Base-by-base conservation (phyloP, 2,888 invertebrate genomes). In the Chironomus riparius region DNA sequence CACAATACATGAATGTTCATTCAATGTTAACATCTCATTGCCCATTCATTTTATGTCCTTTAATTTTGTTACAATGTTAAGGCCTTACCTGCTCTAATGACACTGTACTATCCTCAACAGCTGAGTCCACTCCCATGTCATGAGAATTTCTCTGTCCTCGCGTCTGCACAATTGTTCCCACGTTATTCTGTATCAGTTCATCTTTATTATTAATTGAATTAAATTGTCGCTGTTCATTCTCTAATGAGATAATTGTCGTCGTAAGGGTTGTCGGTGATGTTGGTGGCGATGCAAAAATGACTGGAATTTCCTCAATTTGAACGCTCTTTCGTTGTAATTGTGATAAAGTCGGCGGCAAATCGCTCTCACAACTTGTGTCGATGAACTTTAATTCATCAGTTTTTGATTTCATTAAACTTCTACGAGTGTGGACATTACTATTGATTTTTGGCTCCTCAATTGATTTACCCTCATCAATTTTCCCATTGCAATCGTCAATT, bases 401-500 rank as follows among this genome's bases (percentile, higher is more conserved):
- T 21, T 68, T 68, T 21, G 38, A 18, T 75, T 75, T 68, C n/a
- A 50, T 22, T 65, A 24, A 24, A 65, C 13, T 10, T 12, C 22
- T 65, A 56, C 56, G 15, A 56, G 0, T 15, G 15, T 56, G n/a
- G 5, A 62, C 22, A 47, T 21, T 12, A 22, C 47, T 73, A 15
- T 47, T 73, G n/a, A n/a, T 18, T n/a, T 28, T 28, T 3, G 15
- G 15, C 3, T 28, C 15, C 68, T 76, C 77, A 56, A 76, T 77
- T 15, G 61, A 18, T 12, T 73, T 76, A 6, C 70, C 62, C 13
- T 76, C 71, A 3, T 76, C 28, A 28, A 28, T 28, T 28, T 28
- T 28, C 28, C 77, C 18, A 78, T 83, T 10, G 84, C 86, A 15
- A 86, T 86, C 0, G 86, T 85, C 4, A 85, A 82, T 78, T 81